These are phyloP conservation scores for Vannuccia rotundouncinata DNA, from an alignment of 2,888 invertebrate genomes.

Conservation along the genomic window DNA sequence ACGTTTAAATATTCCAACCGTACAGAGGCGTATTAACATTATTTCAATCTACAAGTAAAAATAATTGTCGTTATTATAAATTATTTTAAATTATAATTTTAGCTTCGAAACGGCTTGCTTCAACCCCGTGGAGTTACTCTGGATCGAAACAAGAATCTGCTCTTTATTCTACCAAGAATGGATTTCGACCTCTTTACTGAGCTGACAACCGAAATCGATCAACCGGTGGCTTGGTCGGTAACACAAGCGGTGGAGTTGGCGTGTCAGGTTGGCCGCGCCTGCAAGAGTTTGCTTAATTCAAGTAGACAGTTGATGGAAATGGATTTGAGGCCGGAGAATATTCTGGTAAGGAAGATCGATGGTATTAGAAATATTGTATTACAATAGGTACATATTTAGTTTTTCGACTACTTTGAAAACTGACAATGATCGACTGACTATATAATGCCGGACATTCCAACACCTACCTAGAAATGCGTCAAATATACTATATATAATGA, in stretches of 20 bases:
- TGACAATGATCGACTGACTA: no score
- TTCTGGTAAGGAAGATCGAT: neutral
- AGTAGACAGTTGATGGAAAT: neutral
- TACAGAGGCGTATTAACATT: no score
- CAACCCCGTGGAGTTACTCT: neutral
- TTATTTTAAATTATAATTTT: no score
- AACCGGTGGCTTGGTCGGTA: neutral
- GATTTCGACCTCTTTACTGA: neutral
- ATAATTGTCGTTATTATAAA: no score
- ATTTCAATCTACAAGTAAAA: no score
- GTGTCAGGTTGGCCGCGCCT: neutral
- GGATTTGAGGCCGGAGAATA: neutral
- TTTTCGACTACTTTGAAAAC: no score
- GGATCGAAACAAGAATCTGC: neutral
- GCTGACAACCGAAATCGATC: neutral
- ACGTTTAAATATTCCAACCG: no score
- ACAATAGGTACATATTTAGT: no score
- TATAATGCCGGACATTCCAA: no score
- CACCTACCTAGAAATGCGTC: no score
- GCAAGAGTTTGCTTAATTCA: neutral
- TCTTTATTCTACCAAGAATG: neutral
- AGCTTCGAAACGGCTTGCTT: neutral
- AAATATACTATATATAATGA: no score
- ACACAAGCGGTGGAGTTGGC: neutral
- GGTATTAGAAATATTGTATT: no score